Conservation (phyloP, 2,113 vertebrate species). For the Hippolais icterina region DNA sequence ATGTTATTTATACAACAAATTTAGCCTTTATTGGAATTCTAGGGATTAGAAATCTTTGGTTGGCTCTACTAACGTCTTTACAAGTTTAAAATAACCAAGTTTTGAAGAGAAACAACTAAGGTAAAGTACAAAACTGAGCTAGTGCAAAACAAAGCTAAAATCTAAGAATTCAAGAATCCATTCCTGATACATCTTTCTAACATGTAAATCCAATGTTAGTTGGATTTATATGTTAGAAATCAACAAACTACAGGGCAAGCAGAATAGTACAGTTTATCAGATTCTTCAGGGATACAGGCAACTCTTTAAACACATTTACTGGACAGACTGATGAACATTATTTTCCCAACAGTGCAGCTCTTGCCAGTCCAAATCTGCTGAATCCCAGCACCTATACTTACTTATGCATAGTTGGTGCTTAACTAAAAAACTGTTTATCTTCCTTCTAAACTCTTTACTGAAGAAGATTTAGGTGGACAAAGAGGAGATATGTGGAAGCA, state of each 20-base stretch:
- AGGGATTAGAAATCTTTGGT: neutral
- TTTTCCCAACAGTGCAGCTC: neutral
- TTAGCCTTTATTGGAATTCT: neutral
- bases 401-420: neutral
- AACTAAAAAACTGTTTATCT: neutral
- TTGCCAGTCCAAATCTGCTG: neutral
- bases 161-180: neutral
- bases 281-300: neutral
- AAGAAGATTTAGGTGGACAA: neutral
- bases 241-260: neutral
- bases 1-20: neutral
- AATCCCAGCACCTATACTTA: neutral
- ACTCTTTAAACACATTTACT: neutral
- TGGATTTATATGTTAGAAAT: too few relatives aligned
- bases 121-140: neutral
- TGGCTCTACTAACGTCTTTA: neutral
- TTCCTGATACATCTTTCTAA: neutral
- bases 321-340: neutral
- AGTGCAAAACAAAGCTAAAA: neutral
- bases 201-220: neutral
- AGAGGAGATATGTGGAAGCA: neutral
- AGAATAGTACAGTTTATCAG: neutral
- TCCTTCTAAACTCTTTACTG: neutral
- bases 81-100: neutral
- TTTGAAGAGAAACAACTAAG: neutral